Percentiles rank a stretch among this genome's conserved stretches.
Conservation (phyloP, 2,888 invertebrate species). For the Prenolepis imparis region DNA sequence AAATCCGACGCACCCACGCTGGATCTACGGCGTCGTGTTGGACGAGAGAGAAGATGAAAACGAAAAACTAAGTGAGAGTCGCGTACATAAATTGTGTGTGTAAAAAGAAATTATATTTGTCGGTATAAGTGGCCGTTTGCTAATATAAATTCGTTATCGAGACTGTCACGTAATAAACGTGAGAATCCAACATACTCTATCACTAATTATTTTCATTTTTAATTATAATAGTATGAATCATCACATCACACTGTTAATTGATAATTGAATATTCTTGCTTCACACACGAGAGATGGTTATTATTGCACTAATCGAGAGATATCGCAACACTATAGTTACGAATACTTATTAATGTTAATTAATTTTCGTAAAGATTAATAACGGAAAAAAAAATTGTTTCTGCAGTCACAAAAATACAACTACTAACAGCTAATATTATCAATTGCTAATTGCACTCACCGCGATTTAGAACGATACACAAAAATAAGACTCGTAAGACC, state of each 20-base stretch:
- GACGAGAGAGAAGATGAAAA: conserved; percentile 1
- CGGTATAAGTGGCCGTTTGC: conserved; percentile 35
- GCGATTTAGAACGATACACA: not conserved
- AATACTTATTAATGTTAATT: not conserved
- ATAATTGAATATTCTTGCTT: not conserved
- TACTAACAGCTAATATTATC: not conserved
- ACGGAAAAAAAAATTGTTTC: not conserved
- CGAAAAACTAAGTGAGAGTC: conserved; percentile 10
- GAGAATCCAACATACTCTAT: not conserved
- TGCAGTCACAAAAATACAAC: not conserved
- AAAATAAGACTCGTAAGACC: conserved; percentile 19
- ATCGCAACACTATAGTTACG: not conserved
- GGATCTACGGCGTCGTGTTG: conserved; percentile 56
- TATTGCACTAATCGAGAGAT: not conserved
- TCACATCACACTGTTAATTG: not conserved
- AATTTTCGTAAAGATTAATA: not conserved
- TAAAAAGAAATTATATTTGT: conserved; percentile 32
- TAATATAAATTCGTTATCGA: conserved; percentile 36
- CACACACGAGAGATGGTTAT: not conserved
- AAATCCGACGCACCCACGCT: conserved; percentile 73
- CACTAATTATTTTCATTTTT: not conserved
- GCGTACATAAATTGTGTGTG: conserved; percentile 32
- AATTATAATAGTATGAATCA: not conserved
- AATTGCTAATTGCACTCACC: not conserved
- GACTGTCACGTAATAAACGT: conserved; percentile 13